These are phyloP conservation scores for Glyphotaelius pellucidus DNA, from an alignment of 2,888 invertebrate genomes.

Conservation along the genomic window DNA sequence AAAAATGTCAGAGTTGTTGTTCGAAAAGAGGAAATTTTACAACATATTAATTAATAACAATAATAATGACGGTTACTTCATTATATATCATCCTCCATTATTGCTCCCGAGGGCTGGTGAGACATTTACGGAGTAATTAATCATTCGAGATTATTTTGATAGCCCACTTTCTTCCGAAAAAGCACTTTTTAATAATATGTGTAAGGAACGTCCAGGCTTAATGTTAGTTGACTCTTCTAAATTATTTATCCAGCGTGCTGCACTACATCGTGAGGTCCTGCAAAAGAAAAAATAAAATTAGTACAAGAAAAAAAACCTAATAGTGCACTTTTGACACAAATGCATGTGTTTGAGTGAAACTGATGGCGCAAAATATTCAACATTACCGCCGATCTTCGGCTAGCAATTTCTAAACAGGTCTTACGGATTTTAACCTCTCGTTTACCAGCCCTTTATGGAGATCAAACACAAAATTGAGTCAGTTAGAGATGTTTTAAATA, in stretches of 20 bases:
- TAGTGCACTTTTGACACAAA: no score
- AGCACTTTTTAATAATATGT: conserved; percentile 18
- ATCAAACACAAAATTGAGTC: no score
- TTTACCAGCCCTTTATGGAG: no score
- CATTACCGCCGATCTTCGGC: no score
- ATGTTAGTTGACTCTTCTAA: conserved; percentile 8
- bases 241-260: background rate
- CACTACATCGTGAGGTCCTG: conserved; percentile 80
- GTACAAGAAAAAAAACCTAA: background rate
- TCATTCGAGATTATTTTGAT: background rate
- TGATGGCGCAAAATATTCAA: no score
- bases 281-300: conserved; percentile 63
- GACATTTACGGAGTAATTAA: background rate
- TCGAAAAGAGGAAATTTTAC: background rate
- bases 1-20: background rate
- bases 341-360: no score
- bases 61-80: background rate
- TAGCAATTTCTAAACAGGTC: no score
- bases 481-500: no score
- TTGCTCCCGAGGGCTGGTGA: background rate
- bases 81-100: background rate
- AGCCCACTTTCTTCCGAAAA: conserved; percentile 2
- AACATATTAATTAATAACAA: background rate
- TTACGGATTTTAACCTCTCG: no score
- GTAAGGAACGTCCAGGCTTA: conserved; percentile 29